Percentiles rank a stretch among this genome's conserved stretches.
Evolutionary conservation across 2,797 vertebrate species (phyloP).

Genomic region (Scolopax rusticola): DNA sequence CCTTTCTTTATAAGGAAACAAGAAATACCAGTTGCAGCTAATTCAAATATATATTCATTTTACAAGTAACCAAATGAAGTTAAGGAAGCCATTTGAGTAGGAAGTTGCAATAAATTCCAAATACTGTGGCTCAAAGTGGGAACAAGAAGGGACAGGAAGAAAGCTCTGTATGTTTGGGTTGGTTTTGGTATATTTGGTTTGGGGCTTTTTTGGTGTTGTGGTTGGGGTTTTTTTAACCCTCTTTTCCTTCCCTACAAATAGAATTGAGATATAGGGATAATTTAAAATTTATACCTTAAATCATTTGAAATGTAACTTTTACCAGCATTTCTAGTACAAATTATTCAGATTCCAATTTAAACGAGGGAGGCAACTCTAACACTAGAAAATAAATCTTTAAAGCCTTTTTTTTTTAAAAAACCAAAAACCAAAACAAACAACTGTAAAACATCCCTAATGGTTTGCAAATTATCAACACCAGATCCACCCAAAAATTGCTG

Average conservation of each 20-base stretch:
- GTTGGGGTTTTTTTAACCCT: not conserved
- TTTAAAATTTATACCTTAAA: not conserved
- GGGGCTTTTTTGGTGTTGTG: not conserved
- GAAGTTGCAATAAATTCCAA: not conserved
- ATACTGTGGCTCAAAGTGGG: not conserved
- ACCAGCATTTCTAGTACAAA: not conserved
- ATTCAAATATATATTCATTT: not conserved
- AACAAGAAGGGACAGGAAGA: not conserved
- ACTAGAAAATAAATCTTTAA: not conserved
- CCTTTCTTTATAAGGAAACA: not conserved
- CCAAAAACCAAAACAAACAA: not conserved
- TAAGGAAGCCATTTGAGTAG: not conserved
- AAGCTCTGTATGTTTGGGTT: not conserved
- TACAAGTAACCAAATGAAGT: not conserved
- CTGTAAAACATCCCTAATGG: not conserved
- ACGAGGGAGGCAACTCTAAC: not conserved
- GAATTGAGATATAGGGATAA: not conserved
- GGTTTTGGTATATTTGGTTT: not conserved
- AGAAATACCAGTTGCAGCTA: not conserved
- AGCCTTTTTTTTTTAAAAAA: not conserved
- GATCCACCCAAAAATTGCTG: conserved; percentile 28
- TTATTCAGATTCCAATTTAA: not conserved
- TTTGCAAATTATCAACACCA: conserved; percentile 23
- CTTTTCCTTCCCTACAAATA: not conserved
- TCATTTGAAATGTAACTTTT: not conserved